phyloP scores from a whole-genome alignment of 1,140 invertebrate species.

The Lepidurus arcticus region DNA sequence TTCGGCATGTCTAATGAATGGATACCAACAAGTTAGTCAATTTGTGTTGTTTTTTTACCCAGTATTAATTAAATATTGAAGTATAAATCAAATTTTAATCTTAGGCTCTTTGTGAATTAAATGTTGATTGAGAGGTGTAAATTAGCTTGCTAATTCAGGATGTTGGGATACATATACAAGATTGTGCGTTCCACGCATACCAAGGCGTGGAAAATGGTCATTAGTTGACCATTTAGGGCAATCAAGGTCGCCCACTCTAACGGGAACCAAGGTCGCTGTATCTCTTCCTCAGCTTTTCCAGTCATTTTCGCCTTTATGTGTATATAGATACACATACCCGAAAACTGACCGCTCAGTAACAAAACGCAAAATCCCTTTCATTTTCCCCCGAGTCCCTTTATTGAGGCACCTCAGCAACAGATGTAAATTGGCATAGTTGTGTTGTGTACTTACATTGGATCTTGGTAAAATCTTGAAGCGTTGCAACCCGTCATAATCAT shows the following conservation, averaged over 20 bases:
- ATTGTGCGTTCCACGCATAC: background rate
- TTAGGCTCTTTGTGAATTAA: too few species aligned
- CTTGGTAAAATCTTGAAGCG: background rate
- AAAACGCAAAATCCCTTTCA: background rate
- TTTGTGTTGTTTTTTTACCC: too few species aligned
- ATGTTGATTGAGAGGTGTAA: too few species aligned
- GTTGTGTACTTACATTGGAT: background rate
- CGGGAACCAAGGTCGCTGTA: background rate
- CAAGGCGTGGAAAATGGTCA: background rate
- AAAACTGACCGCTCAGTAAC: background rate
- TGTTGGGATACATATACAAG: background rate
- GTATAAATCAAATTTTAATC: too few species aligned
- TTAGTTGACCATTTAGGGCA: slow-evolving; percentile 8
- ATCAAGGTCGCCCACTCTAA: slow-evolving; percentile 17
- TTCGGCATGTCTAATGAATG: too few species aligned
- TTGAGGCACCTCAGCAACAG: background rate
- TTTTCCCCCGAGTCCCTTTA: background rate
- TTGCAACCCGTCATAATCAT: background rate
- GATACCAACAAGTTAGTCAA: too few species aligned
- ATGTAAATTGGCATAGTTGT: background rate
- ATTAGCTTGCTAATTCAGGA: background rate
- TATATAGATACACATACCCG: background rate
- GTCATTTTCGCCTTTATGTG: background rate
- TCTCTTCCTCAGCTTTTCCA: background rate
- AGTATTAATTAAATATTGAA: too few species aligned